phyloP scores from a whole-genome alignment of 2,888 invertebrate genomes.

The Dioctria rufipes region DNA sequence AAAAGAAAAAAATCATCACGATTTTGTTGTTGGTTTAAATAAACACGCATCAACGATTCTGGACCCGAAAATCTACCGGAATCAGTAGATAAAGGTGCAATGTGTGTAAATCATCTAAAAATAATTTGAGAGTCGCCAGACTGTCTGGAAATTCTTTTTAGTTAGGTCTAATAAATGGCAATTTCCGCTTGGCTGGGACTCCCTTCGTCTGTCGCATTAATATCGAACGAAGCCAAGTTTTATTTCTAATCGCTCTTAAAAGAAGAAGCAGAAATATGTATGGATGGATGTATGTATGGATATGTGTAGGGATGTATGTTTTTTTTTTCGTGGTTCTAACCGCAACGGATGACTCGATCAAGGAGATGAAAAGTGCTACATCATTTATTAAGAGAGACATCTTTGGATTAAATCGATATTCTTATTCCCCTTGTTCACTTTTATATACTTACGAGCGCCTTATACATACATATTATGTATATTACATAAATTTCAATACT shows the following conservation, averaged over 20 bases:
- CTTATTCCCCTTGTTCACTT: background rate
- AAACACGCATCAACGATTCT: background rate
- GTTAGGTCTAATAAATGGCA: background rate
- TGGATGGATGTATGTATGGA: too few relatives aligned
- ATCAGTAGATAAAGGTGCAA: constrained; percentile 8
- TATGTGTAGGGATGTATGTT: too few relatives aligned
- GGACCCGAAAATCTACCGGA: background rate
- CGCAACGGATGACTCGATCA: background rate
- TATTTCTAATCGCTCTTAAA: constrained; percentile 12
- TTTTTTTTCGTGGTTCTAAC: background rate
- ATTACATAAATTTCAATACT: background rate
- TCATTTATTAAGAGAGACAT: background rate
- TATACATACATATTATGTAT: background rate
- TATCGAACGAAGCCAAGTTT: constrained; percentile 24
- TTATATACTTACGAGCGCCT: background rate
- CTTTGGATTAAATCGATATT: constrained; percentile 2
- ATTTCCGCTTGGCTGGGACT: constrained; percentile 38
- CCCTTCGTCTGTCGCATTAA: constrained; percentile 21
- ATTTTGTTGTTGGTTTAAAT: background rate
- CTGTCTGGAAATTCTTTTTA: constrained; percentile 35
- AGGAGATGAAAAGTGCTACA: constrained; percentile 8
- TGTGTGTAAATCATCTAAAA: constrained; percentile 24
- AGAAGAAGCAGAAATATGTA: background rate
- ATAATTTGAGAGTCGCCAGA: constrained; percentile 40
- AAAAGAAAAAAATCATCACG: too few relatives aligned